These are phyloP conservation scores for Cinara cedri DNA, from an alignment of 2,888 invertebrate genomes.

Conservation along the genomic window DNA sequence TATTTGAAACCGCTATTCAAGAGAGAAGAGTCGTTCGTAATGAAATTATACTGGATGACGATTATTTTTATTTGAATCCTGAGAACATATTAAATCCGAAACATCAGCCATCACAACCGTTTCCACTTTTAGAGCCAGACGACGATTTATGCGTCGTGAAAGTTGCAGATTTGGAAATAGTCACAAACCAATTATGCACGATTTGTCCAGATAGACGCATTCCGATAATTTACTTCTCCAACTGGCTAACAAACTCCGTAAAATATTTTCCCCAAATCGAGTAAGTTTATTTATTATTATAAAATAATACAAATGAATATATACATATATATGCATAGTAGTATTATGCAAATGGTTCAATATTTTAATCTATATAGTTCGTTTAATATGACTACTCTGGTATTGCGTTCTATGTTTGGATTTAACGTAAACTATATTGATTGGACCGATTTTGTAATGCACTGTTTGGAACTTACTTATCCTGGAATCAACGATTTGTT, in stretches of 20 bases:
- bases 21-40: slow-evolving; percentile 26
- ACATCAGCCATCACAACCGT: slow-evolving; percentile 1
- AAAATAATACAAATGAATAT: too few species aligned
- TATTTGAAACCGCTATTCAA: slow-evolving; percentile 30
- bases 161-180: background rate
- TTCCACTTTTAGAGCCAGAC: slow-evolving; percentile 24
- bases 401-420: slow-evolving; percentile 26
- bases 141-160: background rate
- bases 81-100: slow-evolving; percentile 16
- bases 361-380: slow-evolving; percentile 17
- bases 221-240: slow-evolving; percentile 4
- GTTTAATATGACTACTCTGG: background rate
- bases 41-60: slow-evolving; percentile 18
- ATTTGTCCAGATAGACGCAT: slow-evolving; percentile 19
- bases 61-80: slow-evolving; percentile 27
- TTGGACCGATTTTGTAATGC: slow-evolving; percentile 43
- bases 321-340: background rate
- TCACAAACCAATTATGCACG: background rate
- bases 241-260: background rate
- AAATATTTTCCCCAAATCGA: background rate
- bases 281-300: background rate
- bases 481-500: slow-evolving; percentile 8
- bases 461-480: slow-evolving; percentile 25
- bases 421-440: slow-evolving; percentile 13
- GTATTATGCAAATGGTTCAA: background rate